Evolutionary conservation across 2,113 vertebrate species (phyloP).

Genomic region (Catharus minimus): DNA sequence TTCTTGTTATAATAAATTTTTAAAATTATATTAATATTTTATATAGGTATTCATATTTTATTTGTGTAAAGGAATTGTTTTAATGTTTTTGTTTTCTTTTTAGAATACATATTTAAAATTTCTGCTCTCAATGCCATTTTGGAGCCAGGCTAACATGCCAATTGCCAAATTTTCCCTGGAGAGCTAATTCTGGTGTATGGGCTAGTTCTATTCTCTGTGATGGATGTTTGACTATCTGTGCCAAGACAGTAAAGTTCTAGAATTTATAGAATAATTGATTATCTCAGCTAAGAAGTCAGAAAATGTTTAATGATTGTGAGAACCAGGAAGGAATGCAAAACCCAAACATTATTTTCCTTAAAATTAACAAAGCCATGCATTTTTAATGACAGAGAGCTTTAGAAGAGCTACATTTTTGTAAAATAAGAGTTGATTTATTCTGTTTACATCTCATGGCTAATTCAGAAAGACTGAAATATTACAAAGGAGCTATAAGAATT

Average conservation of each 20-base stretch:
- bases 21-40: background rate
- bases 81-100: background rate
- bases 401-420: background rate
- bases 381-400: background rate
- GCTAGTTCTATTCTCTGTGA: rapidly evolving
- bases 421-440: background rate
- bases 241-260: background rate
- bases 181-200: background rate
- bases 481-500: background rate
- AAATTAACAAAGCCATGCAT: background rate
- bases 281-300: background rate
- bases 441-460: background rate
- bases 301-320: background rate
- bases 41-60: background rate
- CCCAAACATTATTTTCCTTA: background rate
- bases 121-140: background rate
- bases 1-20: background rate
- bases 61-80: background rate
- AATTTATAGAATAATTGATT: background rate
- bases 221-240: background rate
- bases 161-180: background rate
- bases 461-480: background rate
- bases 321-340: background rate
- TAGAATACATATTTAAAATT: background rate
- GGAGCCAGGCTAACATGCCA: background rate